A percentile compares a stretch with the other conserved stretches of the same genome.
These are phyloP conservation scores for Oreochromis aureus DNA, from an alignment of 2,113 vertebrate genomes.

Conservation along the genomic window DNA sequence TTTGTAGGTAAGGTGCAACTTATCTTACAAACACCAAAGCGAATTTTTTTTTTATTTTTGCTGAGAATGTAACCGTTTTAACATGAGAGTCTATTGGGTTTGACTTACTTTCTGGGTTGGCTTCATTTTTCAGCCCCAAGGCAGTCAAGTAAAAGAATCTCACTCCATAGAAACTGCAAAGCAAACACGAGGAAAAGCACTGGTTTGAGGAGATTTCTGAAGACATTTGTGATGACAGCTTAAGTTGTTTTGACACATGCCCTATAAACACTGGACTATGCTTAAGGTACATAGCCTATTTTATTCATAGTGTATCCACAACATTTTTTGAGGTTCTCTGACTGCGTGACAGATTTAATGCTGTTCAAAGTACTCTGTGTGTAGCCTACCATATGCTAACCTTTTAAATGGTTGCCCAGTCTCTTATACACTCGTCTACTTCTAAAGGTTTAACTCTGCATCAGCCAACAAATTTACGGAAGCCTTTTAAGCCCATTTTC, in stretches of 20 bases:
- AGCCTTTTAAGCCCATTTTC: background rate
- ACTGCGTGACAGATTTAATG: background rate
- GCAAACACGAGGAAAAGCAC: background rate
- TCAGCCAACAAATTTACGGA: slow-evolving; percentile 6
- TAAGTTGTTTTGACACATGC: background rate
- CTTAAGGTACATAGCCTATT: background rate
- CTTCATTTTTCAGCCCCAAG: background rate
- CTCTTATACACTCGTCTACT: background rate
- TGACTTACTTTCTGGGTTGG: background rate
- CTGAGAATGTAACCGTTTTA: background rate
- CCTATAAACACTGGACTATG: background rate
- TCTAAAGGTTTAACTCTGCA: background rate
- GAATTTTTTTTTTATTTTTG: background rate
- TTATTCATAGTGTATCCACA: background rate
- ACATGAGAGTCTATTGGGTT: background rate
- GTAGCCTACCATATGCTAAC: background rate
- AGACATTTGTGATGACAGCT: background rate
- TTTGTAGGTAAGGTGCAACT: background rate
- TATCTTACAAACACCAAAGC: background rate
- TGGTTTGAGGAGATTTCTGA: background rate
- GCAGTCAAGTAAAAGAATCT: background rate
- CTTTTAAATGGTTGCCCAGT: background rate
- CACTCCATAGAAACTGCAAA: background rate
- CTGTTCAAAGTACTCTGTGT: background rate
- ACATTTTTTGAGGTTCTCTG: background rate